Conservation (phyloP, 2,113 vertebrate genomes). For the Dromiciops gliroides region DNA sequence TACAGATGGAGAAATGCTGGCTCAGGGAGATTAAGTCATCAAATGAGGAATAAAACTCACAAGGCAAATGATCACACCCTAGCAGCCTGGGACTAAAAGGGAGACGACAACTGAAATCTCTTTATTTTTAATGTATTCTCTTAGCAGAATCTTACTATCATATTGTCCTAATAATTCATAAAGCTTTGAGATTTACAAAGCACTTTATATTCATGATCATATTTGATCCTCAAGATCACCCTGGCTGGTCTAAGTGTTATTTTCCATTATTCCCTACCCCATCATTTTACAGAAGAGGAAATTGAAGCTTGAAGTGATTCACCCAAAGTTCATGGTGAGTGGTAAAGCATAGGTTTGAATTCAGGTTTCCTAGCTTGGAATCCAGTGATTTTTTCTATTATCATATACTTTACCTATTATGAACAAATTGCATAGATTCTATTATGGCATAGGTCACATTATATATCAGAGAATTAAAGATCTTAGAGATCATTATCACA, state of each 20-base stretch:
- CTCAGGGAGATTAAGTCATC: background rate
- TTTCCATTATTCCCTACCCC: background rate
- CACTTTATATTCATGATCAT: background rate
- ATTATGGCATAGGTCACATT: too few species aligned
- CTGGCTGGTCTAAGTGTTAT: background rate
- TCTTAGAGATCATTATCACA: too few species aligned
- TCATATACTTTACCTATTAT: too few species aligned
- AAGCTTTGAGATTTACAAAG: background rate
- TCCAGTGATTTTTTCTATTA: too few species aligned
- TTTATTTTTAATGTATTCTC: background rate
- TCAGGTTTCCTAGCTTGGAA: too few species aligned
- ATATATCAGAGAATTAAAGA: too few species aligned
- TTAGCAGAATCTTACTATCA: background rate
- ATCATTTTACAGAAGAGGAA: too few species aligned
- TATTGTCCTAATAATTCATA: background rate
- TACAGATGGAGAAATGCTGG: background rate
- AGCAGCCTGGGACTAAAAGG: background rate
- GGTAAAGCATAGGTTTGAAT: too few species aligned
- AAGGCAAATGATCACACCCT: background rate
- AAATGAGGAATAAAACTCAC: background rate
- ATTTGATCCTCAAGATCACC: background rate
- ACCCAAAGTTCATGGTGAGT: too few species aligned
- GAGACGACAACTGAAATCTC: background rate
- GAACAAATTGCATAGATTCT: too few species aligned
- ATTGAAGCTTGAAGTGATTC: too few species aligned